Conservation (phyloP, 2,888 invertebrate genomes). For the Drosophila pseudotakahashii region DNA sequence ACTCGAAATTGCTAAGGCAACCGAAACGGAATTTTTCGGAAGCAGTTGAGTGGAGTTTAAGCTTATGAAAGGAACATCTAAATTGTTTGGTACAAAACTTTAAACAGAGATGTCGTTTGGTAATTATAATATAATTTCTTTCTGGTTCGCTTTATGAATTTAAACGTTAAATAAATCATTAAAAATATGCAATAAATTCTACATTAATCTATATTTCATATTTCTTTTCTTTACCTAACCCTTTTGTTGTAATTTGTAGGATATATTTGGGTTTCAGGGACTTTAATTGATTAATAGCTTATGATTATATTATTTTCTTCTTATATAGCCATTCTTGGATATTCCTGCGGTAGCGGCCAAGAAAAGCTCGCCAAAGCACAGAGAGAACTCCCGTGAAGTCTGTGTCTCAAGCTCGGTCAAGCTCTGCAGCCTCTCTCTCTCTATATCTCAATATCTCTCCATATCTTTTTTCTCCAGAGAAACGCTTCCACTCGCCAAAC, state of each 20-base stretch:
- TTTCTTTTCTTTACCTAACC: not conserved
- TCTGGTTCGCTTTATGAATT: too few relatives aligned
- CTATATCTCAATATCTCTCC: not conserved
- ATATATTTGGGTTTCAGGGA: not conserved
- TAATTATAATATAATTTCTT: too few relatives aligned
- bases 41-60: not conserved
- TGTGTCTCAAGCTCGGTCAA: constrained; percentile 26
- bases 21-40: not conserved
- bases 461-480: constrained; percentile 21
- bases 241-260: not conserved
- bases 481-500: not conserved
- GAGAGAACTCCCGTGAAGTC: constrained; percentile 20
- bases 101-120: not conserved
- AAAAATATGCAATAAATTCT: too few relatives aligned
- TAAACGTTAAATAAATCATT: too few relatives aligned
- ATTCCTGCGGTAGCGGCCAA: not conserved
- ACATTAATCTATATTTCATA: too few relatives aligned
- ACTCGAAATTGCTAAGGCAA: constrained; percentile 3
- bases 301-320: not conserved
- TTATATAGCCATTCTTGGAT: constrained; percentile 6
- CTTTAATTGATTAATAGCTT: not conserved
- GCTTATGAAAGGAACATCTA: not conserved
- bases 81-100: not conserved
- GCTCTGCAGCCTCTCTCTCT: constrained; percentile 24
- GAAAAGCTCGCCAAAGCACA: constrained; percentile 44